Evolutionary conservation across 1,140 invertebrate genomes (phyloP).

Genomic region (Conus ventricosus): DNA sequence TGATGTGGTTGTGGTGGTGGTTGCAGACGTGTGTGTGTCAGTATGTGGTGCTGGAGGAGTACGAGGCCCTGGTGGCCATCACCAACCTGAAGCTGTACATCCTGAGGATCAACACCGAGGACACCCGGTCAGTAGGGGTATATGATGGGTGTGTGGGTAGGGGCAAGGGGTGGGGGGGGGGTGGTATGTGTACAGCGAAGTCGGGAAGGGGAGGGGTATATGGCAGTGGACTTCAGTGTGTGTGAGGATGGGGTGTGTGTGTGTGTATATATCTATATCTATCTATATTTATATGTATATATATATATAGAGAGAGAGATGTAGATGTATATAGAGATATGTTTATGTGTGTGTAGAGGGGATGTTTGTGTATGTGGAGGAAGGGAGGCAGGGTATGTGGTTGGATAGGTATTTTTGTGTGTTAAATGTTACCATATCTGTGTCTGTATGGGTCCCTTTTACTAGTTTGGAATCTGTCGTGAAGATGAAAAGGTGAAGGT

Average conservation of each 20-base stretch:
- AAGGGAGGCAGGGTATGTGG: too few species aligned
- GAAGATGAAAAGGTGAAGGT: too few species aligned
- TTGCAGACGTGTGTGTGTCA: slow-evolving; percentile 64
- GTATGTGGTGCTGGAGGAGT: slow-evolving; percentile 60
- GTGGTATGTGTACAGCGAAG: not conserved
- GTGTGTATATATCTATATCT: not conserved
- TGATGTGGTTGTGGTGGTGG: too few species aligned
- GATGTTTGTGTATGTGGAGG: too few species aligned
- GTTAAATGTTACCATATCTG: too few species aligned
- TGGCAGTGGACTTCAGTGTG: not conserved
- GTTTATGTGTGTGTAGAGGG: not conserved
- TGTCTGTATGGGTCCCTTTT: too few species aligned
- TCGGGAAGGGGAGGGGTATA: not conserved
- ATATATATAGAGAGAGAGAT: too few species aligned
- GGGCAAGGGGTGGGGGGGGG: too few species aligned
- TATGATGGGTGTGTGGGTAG: not conserved
- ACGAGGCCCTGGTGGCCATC: slow-evolving; percentile 56
- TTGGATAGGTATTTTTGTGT: too few species aligned
- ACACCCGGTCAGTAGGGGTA: slow-evolving; percentile 40
- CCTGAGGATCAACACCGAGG: slow-evolving; percentile 50
- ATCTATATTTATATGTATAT: too few species aligned
- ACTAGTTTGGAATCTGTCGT: too few species aligned
- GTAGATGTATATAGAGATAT: not conserved
- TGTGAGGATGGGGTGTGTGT: not conserved
- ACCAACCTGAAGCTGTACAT: slow-evolving; percentile 62